Percentiles rank a stretch among this genome's conserved stretches.
Evolutionary conservation across 2,888 invertebrate species (phyloP).

Genomic region (Protophormia terraenovae): DNA sequence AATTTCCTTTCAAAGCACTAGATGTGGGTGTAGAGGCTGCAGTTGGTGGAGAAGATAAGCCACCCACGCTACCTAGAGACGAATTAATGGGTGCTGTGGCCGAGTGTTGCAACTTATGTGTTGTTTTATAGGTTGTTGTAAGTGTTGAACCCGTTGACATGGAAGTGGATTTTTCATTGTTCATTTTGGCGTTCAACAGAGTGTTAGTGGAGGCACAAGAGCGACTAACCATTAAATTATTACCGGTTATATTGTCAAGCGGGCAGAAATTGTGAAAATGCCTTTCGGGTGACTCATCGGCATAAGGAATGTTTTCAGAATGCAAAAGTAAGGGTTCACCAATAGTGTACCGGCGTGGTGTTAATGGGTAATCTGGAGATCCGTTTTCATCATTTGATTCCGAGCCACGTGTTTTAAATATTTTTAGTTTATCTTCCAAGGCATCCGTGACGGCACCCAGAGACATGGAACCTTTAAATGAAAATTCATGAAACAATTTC

Average conservation of each 20-base stretch:
- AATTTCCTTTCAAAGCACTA: conserved; percentile 63
- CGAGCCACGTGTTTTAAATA: conserved; percentile 81
- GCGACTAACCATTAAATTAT: conserved; percentile 75
- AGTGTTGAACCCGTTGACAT: conserved; percentile 55
- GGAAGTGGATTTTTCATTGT: conserved; percentile 57
- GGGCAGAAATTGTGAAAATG: conserved; percentile 77
- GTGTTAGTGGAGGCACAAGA: conserved; percentile 74
- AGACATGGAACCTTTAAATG: conserved; percentile 87
- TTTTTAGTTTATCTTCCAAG: conserved; percentile 83
- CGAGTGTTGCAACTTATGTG: conserved; percentile 77
- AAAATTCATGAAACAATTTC: background rate
- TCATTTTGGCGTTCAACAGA: conserved; percentile 61
- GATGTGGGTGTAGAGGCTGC: conserved; percentile 75
- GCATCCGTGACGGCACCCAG: conserved; percentile 92
- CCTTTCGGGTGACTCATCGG: conserved; percentile 86
- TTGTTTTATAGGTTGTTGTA: conserved; percentile 69
- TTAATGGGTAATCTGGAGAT: conserved; percentile 79
- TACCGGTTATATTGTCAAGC: conserved; percentile 70
- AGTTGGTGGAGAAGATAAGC: conserved; percentile 72
- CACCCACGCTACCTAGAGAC: conserved; percentile 40
- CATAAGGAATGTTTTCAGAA: conserved; percentile 86
- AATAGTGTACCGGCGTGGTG: conserved; percentile 77
- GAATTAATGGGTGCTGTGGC: conserved; percentile 76
- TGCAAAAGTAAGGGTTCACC: conserved; percentile 80
- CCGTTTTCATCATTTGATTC: conserved; percentile 84